A percentile compares a stretch with the other conserved stretches of the same genome.
Conservation (phyloP, 1,140 invertebrate species). For the Homarus americanus region DNA sequence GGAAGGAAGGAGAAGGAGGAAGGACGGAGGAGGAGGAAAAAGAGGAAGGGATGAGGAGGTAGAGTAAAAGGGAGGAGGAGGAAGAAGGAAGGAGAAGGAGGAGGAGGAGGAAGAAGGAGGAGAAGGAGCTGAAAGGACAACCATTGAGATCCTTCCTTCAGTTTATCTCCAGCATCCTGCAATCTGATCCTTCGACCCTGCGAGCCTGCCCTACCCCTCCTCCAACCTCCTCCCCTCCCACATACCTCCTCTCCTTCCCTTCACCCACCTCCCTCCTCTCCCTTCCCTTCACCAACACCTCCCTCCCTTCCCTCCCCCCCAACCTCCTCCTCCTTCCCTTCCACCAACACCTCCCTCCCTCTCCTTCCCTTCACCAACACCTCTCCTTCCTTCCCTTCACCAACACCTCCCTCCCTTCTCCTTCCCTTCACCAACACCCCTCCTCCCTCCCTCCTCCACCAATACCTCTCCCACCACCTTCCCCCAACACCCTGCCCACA, state of each 20-base stretch:
- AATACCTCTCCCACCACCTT: neutral
- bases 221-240: neutral
- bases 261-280: neutral
- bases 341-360: neutral
- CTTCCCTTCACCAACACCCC: no score
- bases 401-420: no score
- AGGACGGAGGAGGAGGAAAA: neutral
- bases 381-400: no score
- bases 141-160: neutral
- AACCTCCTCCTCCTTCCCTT: no score
- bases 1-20: neutral
- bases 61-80: neutral
- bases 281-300: neutral
- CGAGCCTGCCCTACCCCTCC: neutral
- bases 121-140: neutral
- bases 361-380: no score
- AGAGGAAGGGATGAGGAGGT: neutral
- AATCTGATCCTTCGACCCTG: neutral
- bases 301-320: neutral
- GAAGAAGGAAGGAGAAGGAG: neutral
- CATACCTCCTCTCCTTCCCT: neutral
- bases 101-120: neutral
- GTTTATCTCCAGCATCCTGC: conserved; percentile 7
- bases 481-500: no score
- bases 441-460: neutral